phyloP scores from a whole-genome alignment of 2,113 vertebrate genomes.

The Anguilla rostrata region DNA sequence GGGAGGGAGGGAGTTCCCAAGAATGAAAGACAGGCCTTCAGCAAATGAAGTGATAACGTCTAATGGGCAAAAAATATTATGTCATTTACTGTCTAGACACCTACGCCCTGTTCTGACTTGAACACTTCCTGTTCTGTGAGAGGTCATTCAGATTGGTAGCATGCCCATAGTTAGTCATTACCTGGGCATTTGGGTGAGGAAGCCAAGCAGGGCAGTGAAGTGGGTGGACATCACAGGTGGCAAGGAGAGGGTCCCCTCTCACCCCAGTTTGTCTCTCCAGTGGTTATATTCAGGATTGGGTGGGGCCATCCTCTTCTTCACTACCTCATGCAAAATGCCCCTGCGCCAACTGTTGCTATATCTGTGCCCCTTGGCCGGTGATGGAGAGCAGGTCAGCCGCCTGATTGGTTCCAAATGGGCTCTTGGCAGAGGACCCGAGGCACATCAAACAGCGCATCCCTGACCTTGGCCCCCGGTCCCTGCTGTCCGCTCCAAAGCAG shows the following conservation, averaged over 20 bases:
- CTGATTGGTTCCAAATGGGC: conserved; percentile 58
- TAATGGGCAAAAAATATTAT: neutral
- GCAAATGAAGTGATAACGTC: neutral
- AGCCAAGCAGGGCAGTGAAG: neutral
- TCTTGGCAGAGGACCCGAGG: conserved; percentile 40
- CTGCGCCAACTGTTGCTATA: neutral
- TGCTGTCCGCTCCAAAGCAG: conserved; percentile 50
- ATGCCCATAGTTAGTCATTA: neutral
- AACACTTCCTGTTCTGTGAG: neutral
- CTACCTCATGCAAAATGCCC: neutral
- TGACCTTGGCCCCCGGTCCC: conserved; percentile 49
- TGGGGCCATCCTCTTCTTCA: neutral
- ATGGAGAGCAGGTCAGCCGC: conserved; percentile 34
- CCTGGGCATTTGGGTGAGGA: neutral
- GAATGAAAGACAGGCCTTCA: neutral
- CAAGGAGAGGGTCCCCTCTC: neutral
- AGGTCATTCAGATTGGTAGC: neutral
- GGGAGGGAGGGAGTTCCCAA: neutral
- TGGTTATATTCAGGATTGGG: neutral
- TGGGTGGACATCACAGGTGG: neutral
- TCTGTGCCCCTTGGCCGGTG: conserved; percentile 40
- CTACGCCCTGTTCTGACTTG: neutral
- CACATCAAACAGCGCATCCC: conserved; percentile 37
- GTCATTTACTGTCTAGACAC: neutral
- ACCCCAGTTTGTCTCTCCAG: neutral